phyloP scores from a whole-genome alignment of 2,797 vertebrate genomes.

The Dryobates pubescens region DNA sequence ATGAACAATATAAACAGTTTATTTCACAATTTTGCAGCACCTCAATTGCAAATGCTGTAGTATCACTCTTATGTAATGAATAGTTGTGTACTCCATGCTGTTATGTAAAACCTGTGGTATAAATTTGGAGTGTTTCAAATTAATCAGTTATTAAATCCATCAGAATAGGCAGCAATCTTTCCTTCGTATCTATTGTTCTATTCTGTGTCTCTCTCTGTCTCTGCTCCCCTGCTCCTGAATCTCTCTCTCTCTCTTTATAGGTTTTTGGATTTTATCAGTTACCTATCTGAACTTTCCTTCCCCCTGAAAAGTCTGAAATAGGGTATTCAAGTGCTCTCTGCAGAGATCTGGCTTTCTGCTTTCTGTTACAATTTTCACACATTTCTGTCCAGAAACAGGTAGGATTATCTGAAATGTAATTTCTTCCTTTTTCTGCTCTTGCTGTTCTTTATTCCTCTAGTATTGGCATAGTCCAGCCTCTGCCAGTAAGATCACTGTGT shows the following conservation, averaged over 20 bases:
- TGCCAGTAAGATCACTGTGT: not conserved
- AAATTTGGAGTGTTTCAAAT: too few relatives aligned
- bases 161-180: not conserved
- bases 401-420: constrained; percentile 46
- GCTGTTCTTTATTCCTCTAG: not conserved
- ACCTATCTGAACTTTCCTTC: constrained; percentile 43
- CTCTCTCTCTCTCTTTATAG: constrained; percentile 46
- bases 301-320: constrained; percentile 55
- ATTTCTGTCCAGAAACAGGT: constrained; percentile 65
- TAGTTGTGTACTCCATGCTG: not conserved
- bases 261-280: constrained; percentile 51
- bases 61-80: not conserved
- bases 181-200: constrained; percentile 27
- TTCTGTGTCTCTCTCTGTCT: not conserved
- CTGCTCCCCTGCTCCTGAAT: fast-evolving
- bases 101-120: not conserved
- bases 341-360: constrained; percentile 44
- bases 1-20: not conserved
- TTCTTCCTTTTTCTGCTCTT: not conserved
- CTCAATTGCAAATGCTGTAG: not conserved
- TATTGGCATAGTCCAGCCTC: not conserved
- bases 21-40: not conserved
- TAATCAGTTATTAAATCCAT: not conserved
- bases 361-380: constrained; percentile 27
- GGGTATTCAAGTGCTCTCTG: constrained; percentile 30